Evolutionary conservation across 1,140 invertebrate genomes (phyloP), one percentile per base, ranked within the genome.

Genomic region (Diplogasteroides magnus): DNA sequence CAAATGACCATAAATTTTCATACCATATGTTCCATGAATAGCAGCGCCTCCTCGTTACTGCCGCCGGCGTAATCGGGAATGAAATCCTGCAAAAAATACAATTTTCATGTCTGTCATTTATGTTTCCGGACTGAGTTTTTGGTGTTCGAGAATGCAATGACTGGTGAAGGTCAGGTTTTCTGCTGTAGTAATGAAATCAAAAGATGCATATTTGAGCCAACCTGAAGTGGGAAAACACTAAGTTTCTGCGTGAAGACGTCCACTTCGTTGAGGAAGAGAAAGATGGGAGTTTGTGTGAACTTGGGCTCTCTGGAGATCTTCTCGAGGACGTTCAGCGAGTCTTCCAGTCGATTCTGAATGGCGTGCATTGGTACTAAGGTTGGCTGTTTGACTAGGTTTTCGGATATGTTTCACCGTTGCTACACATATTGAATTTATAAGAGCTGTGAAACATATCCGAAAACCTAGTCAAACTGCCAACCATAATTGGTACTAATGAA

Each of bases 181-280:
- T 2, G n/a, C 2, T 31, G 48, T 31, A 72, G 64, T 64, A 29
- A 31, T 61, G 28, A 56, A 72, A 61, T 72, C 65, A 25, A n/a
- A n/a, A n/a, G 31, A 26, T 29, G 31, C 31, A 23, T 69, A 72
- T 13, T 72, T 72, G 26, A 59, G 29, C 2, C n/a, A n/a, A n/a
- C n/a, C n/a, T n/a, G 6, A 19, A 72, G 67, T n/a, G 71, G 71
- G 27, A 69, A 37, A 0, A 61, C 55, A 27, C 57, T 60, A 13
- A 72, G 57, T 31, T 72, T 72, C 26, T 72, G 66, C 15, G 31
- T 55, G 28, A 72, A 72, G 2, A 72, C 71, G 31, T 72, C 71
- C n/a, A 68, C 59, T 58, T 72, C 71, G 48, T 72, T 72, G 3
- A 72, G 48, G 29, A 72, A 72, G 2, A 72, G 25, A 23, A 71